Base-by-base conservation (phyloP, 2,888 invertebrate genomes). In the Drosophila prolongata region DNA sequence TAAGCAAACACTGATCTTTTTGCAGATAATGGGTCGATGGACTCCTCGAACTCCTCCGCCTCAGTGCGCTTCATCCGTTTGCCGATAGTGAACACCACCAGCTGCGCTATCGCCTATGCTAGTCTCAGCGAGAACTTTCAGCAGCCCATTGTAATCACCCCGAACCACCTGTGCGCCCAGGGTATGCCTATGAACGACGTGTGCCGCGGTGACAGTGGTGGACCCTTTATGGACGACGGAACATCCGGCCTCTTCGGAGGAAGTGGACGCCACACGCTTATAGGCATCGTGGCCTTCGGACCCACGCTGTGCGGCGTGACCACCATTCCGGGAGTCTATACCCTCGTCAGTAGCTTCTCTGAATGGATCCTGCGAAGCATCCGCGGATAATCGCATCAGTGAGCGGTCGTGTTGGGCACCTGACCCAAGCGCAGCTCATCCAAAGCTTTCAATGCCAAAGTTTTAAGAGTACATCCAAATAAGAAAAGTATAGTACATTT, bases 31-130 rank as follows among this genome's bases (percentile, higher is more conserved):
- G 19, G 19, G 11, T 2, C 40, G 37, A 54, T 6, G 1, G 44
- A 53, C 24, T 34, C 34, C 1, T 42, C 47, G 0, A 47, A 34
- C 34, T 34, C 72, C 13, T 16, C 72, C 38, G 3, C 89, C 14
- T 77, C 90, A 8, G 90, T 93, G n/a, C 92, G 93, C 71, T 92
- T 91, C 58, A 87, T 93, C 5, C 90, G 90, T 54, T 77, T 93
- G 52, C 93, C 93, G 3, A 90, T 94, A 49, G 91, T 93, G 3
- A 89, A 92, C 38, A 91, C 89, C n/a, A 90, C 91, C 3, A 77
- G 78, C 56, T 93, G 93, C 78, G 91, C 92, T 5, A 78, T 88
- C n/a, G 87, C 90, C 5, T 92, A 92, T 77, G 90, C 92, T 8
- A 88, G 84, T 37, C 91, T 91, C 27, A 92, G 92, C 69, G 91